These are phyloP conservation scores for Archocentrus centrarchus DNA, from an alignment of 2,113 vertebrate genomes.

Conservation along the genomic window DNA sequence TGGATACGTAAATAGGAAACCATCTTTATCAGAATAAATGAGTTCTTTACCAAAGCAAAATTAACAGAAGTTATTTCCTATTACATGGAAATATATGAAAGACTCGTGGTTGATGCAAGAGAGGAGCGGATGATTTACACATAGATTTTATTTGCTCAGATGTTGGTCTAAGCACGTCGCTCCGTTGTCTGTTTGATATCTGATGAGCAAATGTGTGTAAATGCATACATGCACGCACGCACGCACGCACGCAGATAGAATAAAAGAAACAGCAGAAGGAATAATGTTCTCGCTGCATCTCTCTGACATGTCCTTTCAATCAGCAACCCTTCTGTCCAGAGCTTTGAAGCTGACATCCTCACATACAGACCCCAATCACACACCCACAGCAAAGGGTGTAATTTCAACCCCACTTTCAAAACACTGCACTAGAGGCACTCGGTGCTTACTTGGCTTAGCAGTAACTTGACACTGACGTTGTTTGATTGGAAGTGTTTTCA, in stretches of 20 bases:
- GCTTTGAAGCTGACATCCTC: constrained; percentile 56
- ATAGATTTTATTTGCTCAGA: constrained; percentile 29
- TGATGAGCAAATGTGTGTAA: neutral
- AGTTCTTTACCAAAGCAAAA: constrained; percentile 20
- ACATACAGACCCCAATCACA: constrained; percentile 61
- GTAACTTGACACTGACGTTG: constrained; percentile 46
- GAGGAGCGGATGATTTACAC: constrained; percentile 27
- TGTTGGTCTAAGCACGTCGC: neutral
- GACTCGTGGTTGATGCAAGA: constrained; percentile 38
- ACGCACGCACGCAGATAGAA: neutral
- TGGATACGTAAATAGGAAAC: constrained; percentile 8
- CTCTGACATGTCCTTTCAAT: constrained; percentile 64
- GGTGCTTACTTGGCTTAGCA: constrained; percentile 39
- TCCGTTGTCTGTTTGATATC: constrained; percentile 3
- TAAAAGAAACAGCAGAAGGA: constrained; percentile 6
- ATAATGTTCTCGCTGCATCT: constrained; percentile 43
- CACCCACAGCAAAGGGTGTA: constrained; percentile 62
- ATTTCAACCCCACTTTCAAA: constrained; percentile 74
- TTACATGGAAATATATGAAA: constrained; percentile 37
- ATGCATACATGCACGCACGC: neutral
- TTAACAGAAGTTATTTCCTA: constrained; percentile 20
- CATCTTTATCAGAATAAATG: constrained; percentile 21
- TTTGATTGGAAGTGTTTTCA: constrained; percentile 66
- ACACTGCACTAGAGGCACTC: constrained; percentile 46
- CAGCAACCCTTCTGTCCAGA: constrained; percentile 44